phyloP scores from a whole-genome alignment of 1,140 invertebrate species.

The Dendrolimus punctatus region DNA sequence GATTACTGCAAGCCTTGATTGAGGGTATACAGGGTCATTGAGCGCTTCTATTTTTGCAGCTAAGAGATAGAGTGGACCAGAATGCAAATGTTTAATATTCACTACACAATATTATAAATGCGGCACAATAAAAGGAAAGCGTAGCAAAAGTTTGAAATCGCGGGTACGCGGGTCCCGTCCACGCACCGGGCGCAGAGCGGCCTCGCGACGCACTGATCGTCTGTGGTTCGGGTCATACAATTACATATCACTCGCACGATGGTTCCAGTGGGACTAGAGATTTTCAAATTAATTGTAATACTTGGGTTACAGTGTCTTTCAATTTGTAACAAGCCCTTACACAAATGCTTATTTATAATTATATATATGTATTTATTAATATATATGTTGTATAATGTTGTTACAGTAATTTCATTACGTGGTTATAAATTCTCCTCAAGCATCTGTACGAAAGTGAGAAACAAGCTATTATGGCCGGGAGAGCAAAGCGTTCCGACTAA shows the following conservation, averaged over 20 bases:
- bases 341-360: slow-evolving; percentile 70
- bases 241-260: slow-evolving; percentile 59
- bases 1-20: slow-evolving; percentile 72
- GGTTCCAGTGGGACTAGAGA: slow-evolving; percentile 71
- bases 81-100: slow-evolving; percentile 68
- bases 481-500: slow-evolving; percentile 1
- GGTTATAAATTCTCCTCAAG: slow-evolving; percentile 65
- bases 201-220: slow-evolving; percentile 3
- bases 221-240: background rate
- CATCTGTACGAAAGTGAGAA: slow-evolving; percentile 29
- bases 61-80: slow-evolving; percentile 61
- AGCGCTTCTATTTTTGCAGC: slow-evolving; percentile 70
- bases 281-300: slow-evolving; percentile 64
- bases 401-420: slow-evolving; percentile 72
- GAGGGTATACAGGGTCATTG: slow-evolving; percentile 66
- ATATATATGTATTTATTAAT: slow-evolving; percentile 43
- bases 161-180: slow-evolving; percentile 15
- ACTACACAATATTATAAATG: slow-evolving; percentile 66
- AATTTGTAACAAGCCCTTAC: slow-evolving; percentile 69
- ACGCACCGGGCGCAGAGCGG: slow-evolving; percentile 2
- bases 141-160: slow-evolving; percentile 48
- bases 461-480: slow-evolving; percentile 3
- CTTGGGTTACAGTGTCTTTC: slow-evolving; percentile 66
- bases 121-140: slow-evolving; percentile 60
- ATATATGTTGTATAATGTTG: slow-evolving; percentile 62